Evolutionary conservation across 2,797 vertebrate genomes (phyloP).

Genomic region (Poecilia picta): DNA sequence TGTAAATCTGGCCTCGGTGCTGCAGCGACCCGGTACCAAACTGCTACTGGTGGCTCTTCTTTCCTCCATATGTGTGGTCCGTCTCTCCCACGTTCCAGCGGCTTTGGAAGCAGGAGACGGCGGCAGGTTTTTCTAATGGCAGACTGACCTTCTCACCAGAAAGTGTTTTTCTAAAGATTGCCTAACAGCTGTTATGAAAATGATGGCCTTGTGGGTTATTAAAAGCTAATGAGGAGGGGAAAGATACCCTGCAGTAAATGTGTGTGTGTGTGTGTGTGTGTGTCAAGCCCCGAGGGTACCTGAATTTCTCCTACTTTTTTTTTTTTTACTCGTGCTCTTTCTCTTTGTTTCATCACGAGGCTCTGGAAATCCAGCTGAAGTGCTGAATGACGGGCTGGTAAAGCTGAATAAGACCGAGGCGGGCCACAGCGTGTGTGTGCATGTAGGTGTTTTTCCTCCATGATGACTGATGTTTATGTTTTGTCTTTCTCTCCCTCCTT

Average conservation of each 20-base stretch:
- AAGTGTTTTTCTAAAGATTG: constrained; percentile 50
- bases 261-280: constrained; percentile 30
- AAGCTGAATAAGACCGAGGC: constrained; percentile 29
- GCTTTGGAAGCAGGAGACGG: constrained; percentile 23
- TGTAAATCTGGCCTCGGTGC: not conserved
- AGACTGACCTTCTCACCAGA: constrained; percentile 57
- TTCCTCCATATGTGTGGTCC: constrained; percentile 3
- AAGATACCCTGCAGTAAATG: constrained; percentile 41
- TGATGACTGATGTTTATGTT: constrained; percentile 48
- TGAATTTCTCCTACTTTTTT: constrained; percentile 34
- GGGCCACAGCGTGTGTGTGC: constrained; percentile 13
- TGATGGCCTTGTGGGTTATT: constrained; percentile 57
- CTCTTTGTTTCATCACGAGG: constrained; percentile 28
- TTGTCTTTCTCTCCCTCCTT: constrained; percentile 31
- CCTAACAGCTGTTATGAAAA: constrained; percentile 58
- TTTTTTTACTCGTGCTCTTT: constrained; percentile 35
- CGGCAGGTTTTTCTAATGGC: constrained; percentile 34
- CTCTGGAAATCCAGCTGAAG: constrained; percentile 19
- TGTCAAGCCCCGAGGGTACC: constrained; percentile 22
- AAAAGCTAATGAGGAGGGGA: constrained; percentile 59
- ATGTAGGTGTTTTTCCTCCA: constrained; percentile 16
- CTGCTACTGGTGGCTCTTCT: constrained; percentile 9
- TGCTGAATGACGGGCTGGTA: constrained; percentile 40
- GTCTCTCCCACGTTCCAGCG: constrained; percentile 21
- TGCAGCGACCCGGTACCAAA: not conserved